phyloP scores from a whole-genome alignment of 1,140 invertebrate species.

The Hyphantria cunea region DNA sequence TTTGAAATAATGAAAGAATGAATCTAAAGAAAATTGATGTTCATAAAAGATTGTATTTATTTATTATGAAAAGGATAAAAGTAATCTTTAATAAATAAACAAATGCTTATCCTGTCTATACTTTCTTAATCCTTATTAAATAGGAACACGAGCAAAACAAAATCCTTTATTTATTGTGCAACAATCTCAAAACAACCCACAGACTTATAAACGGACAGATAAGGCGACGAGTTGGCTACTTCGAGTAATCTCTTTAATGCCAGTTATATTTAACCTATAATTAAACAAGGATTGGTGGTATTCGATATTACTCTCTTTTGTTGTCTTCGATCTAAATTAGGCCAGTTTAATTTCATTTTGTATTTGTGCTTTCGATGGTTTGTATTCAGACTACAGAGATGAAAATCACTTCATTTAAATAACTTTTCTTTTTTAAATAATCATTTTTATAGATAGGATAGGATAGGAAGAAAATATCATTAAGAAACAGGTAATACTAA shows the following conservation, averaged over 20 bases:
- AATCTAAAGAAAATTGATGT: too few relatives aligned
- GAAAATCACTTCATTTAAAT: too few relatives aligned
- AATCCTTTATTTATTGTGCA: slow-evolving; percentile 14
- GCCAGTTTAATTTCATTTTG: slow-evolving; percentile 15
- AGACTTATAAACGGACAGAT: slow-evolving; percentile 21
- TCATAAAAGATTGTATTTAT: too few relatives aligned
- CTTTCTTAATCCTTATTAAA: slow-evolving; percentile 2
- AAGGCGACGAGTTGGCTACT: slow-evolving; percentile 7
- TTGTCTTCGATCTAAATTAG: slow-evolving; percentile 17
- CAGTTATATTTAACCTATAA: slow-evolving; percentile 28
- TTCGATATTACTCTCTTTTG: slow-evolving; percentile 24
- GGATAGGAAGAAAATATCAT: too few relatives aligned
- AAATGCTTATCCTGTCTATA: neutral
- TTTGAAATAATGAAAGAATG: too few relatives aligned
- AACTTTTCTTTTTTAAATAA: too few relatives aligned
- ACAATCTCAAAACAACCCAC: slow-evolving; percentile 10
- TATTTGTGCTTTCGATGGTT: neutral
- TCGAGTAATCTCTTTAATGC: slow-evolving; percentile 18
- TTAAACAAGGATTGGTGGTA: slow-evolving; percentile 18
- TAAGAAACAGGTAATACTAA: too few relatives aligned
- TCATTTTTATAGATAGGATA: too few relatives aligned
- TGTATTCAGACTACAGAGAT: neutral
- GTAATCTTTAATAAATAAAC: neutral
- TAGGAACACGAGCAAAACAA: neutral
- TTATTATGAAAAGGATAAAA: too few relatives aligned